These are phyloP conservation scores for Rhodeus uyekii DNA, from an alignment of 2,797 vertebrate species.

Conservation along the genomic window DNA sequence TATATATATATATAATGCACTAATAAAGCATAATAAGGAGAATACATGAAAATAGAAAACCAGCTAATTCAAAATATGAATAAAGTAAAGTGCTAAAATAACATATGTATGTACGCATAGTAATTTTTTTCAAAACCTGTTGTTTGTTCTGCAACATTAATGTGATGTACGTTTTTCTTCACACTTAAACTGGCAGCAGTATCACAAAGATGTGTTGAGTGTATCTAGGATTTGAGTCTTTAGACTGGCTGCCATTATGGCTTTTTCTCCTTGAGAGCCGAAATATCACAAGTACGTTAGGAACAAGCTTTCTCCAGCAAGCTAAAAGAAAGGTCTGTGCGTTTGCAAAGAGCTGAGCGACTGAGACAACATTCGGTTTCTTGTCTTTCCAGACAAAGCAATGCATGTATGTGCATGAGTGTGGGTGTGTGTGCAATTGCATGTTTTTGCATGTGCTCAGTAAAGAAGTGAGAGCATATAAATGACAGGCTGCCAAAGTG, in stretches of 20 bases:
- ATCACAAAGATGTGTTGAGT: neutral
- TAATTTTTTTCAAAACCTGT: no score
- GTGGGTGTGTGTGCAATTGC: slow-evolving; percentile 44
- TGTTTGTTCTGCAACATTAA: no score
- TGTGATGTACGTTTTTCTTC: neutral
- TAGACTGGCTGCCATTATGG: slow-evolving; percentile 3
- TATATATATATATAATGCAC: no score
- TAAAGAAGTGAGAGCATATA: slow-evolving; percentile 35
- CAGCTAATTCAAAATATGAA: no score
- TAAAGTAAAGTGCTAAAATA: no score
- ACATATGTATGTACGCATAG: no score
- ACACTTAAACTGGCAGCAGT: neutral
- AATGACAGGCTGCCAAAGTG: slow-evolving; percentile 66
- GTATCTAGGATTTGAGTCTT: neutral
- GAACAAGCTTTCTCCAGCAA: neutral
- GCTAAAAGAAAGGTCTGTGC: slow-evolving; percentile 1
- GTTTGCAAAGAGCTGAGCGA: slow-evolving; percentile 31
- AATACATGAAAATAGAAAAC: no score
- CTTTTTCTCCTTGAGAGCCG: neutral
- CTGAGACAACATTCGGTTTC: slow-evolving; percentile 24
- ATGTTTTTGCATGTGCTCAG: slow-evolving; percentile 43
- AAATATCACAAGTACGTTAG: neutral
- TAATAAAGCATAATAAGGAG: no score
- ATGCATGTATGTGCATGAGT: neutral
- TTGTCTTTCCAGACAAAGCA: slow-evolving; percentile 41